Base-by-base conservation (phyloP, 2,888 invertebrate species). In the Smittia sp. region DNA sequence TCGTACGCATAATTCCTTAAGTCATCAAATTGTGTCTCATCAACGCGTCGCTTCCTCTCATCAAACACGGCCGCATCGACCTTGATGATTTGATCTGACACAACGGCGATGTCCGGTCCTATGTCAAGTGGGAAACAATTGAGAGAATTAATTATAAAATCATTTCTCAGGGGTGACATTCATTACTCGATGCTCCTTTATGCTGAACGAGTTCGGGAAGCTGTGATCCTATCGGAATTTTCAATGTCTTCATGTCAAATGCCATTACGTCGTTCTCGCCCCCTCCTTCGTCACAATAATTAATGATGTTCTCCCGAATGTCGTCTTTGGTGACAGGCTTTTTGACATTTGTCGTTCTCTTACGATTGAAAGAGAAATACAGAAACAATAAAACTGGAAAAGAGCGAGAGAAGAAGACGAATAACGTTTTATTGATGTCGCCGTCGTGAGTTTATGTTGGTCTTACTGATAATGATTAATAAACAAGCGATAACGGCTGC, bases 241-340 rank as follows among this genome's bases (percentile, higher is more conserved):
- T 89, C 46, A 94, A 84, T 3, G 91, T 90, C 1, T 89, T 90
- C 77, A 93, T 91, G 79, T 93, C 92, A 80, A 92, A 94, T 18
- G 91, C 90, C 73, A 91, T 91, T 88, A 92, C 92, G 79, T 93
- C 93, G 77, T 92, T 92, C 80, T 93, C 90, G 77, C 92, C 92
- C 78, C 92, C 92, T 27, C 88, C 88, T 82, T 94, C 93, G 78
- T 93, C 92, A 77, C 92, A 91, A 79, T 94, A 93, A 80, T 90
- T 91, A 79, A 93, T 90, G 76, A 94, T 91, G 81, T 93, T 93
- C 81, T 94, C 93, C 77, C 93, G 84, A 62, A 93, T 91, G 79
- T 93, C 92, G n/a, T 73, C 73, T 32, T 73, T 73, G n/a, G 73
- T 73, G 27, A 73, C 73, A 32, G 73, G 73, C 32, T 73, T 73